Conservation (phyloP, 1,140 invertebrate species). For the Acromyrmex heyeri region DNA sequence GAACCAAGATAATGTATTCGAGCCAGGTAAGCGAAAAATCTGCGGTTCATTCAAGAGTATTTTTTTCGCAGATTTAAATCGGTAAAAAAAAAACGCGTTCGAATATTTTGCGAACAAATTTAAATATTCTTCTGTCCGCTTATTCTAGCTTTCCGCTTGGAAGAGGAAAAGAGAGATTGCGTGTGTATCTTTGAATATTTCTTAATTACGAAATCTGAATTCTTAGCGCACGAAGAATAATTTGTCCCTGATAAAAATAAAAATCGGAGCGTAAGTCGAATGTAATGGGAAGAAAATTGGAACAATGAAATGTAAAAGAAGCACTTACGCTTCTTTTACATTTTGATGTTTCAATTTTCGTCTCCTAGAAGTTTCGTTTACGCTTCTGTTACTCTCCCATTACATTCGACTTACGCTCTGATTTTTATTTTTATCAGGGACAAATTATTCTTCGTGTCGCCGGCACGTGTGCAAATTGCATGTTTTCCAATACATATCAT, state of each 20-base stretch:
- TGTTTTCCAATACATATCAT: not conserved
- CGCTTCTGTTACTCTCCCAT: too few relatives aligned
- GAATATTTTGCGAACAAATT: constrained; percentile 30
- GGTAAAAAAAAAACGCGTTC: constrained; percentile 13
- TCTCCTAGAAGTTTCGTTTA: too few relatives aligned
- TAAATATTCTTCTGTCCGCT: constrained; percentile 16
- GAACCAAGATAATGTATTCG: constrained; percentile 82
- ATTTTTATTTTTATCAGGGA: too few relatives aligned
- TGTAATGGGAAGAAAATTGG: too few relatives aligned
- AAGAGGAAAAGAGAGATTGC: not conserved
- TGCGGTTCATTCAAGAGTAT: not conserved
- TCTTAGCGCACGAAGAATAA: not conserved
- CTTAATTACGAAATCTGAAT: not conserved
- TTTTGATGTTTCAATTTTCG: too few relatives aligned
- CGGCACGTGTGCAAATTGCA: not conserved
- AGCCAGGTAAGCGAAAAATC: constrained; percentile 77
- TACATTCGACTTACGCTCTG: too few relatives aligned
- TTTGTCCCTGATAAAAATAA: not conserved
- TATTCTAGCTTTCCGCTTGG: not conserved
- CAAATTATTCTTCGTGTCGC: too few relatives aligned
- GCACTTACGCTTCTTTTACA: too few relatives aligned
- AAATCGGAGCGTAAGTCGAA: too few relatives aligned
- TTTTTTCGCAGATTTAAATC: constrained; percentile 5
- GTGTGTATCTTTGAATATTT: not conserved
- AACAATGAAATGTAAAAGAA: too few relatives aligned